Conservation (phyloP, 2,797 vertebrate species). For the Mastacembelus armatus region DNA sequence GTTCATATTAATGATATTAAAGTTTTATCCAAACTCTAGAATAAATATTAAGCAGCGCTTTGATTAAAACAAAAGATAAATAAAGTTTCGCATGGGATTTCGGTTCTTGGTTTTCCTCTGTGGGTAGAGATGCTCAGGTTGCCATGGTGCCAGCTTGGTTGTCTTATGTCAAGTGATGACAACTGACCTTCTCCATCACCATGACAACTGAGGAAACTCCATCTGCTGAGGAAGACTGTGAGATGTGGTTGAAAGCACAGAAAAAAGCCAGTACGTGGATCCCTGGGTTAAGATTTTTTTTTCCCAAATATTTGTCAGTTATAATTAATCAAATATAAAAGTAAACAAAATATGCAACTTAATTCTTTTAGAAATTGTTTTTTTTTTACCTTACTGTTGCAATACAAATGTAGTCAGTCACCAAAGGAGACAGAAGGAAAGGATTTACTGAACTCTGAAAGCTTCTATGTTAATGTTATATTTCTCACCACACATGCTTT, state of each 20-base stretch:
- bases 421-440: conserved; percentile 29
- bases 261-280: not conserved
- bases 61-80: not conserved
- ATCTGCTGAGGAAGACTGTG: not conserved
- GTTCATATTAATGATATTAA: not conserved
- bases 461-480: conserved; percentile 34
- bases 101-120: not conserved
- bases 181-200: not conserved
- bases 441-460: conserved; percentile 19
- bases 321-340: not conserved
- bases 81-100: not conserved
- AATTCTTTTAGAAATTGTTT: not conserved
- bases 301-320: not conserved
- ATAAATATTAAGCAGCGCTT: conserved; percentile 2
- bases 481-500: conserved; percentile 34
- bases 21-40: not conserved
- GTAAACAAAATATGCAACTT: not conserved
- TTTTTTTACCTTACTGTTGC: conserved; percentile 4
- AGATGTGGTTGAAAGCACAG: not conserved
- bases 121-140: not conserved
- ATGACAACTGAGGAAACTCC: not conserved
- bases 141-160: conserved; percentile 2
- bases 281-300: not conserved
- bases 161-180: not conserved
- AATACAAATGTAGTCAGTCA: not conserved